These are phyloP conservation scores for Athalia rosae DNA, from an alignment of 2,888 invertebrate genomes.

Conservation along the genomic window DNA sequence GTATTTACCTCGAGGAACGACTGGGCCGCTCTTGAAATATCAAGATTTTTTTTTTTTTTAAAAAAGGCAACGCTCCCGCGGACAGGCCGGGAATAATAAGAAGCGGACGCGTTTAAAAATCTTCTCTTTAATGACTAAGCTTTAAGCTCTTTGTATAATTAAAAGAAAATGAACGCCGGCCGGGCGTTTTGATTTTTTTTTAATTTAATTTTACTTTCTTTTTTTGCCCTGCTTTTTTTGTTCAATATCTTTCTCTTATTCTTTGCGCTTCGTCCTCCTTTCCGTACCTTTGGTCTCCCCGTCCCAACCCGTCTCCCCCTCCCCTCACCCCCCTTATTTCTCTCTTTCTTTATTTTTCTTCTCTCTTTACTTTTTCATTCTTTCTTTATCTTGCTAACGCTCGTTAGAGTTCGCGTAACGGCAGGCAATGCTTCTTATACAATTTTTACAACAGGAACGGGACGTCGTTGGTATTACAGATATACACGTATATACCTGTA, in stretches of 20 bases:
- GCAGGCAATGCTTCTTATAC: conserved; percentile 8
- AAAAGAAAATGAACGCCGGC: conserved; percentile 36
- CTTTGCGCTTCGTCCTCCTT: neutral
- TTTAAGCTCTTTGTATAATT: conserved; percentile 38
- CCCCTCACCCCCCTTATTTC: neutral
- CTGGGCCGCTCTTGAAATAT: neutral
- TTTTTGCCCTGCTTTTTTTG: neutral
- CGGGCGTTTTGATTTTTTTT: conserved; percentile 23
- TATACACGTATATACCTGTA: no score
- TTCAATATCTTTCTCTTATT: neutral
- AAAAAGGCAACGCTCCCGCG: neutral
- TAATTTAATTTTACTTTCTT: neutral
- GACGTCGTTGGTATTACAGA: no score
- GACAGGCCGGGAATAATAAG: conserved; percentile 27
- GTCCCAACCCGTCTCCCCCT: neutral
- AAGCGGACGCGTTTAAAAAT: conserved; percentile 34
- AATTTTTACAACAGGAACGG: no score
- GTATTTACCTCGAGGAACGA: neutral
- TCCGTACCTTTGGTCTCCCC: neutral
- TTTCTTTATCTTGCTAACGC: neutral
- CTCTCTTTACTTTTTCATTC: neutral
- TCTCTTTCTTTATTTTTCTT: neutral
- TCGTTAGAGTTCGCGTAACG: conserved; percentile 23
- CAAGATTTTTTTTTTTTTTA: neutral
- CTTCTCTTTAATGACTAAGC: conserved; percentile 34